Percentiles rank a stretch among this genome's conserved stretches.
These are phyloP conservation scores for fruit fly (Drosophila melanogaster) DNA, from an alignment of 1,140 invertebrate genomes.

Conservation along the genomic window DNA sequence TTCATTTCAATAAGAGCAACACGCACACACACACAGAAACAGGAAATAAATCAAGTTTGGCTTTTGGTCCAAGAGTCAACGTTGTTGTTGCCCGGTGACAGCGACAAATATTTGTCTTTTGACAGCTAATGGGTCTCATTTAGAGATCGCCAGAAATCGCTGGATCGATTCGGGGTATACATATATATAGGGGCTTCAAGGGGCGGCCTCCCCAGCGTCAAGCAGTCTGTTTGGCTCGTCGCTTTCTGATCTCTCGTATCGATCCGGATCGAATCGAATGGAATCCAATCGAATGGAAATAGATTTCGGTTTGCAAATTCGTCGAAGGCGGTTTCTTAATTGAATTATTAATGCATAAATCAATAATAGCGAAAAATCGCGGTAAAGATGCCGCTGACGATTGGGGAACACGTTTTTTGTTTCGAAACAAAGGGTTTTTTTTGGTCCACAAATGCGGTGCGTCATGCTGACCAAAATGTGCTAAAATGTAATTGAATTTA, in stretches of 20 bases:
- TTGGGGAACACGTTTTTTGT: constrained; percentile 40
- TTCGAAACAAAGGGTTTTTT: constrained; percentile 2
- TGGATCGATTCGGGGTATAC: background rate
- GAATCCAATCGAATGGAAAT: constrained; percentile 23
- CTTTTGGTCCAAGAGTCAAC: constrained; percentile 56
- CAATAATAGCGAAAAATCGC: constrained; percentile 41
- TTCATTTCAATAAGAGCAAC: constrained; percentile 50
- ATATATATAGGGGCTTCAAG: background rate
- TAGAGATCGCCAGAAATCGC: constrained; percentile 43
- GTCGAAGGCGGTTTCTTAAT: constrained; percentile 45
- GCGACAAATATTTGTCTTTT: constrained; percentile 77
- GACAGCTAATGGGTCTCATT: constrained; percentile 79
- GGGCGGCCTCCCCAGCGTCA: constrained; percentile 53
- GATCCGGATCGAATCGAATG: constrained; percentile 18
- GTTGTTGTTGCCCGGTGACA: constrained; percentile 54
- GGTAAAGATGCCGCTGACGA: constrained; percentile 23
- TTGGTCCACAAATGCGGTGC: too few species aligned
- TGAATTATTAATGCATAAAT: constrained; percentile 76
- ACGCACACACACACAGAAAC: constrained; percentile 36
- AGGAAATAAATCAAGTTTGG: constrained; percentile 82
- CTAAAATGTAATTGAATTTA: background rate
- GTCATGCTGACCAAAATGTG: background rate
- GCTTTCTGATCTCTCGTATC: constrained; percentile 5
- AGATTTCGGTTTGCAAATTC: constrained; percentile 18
- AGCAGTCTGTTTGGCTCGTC: constrained; percentile 65